Evolutionary conservation across 1,140 invertebrate species (phyloP).

Genomic region (Mactra quadrangularis): DNA sequence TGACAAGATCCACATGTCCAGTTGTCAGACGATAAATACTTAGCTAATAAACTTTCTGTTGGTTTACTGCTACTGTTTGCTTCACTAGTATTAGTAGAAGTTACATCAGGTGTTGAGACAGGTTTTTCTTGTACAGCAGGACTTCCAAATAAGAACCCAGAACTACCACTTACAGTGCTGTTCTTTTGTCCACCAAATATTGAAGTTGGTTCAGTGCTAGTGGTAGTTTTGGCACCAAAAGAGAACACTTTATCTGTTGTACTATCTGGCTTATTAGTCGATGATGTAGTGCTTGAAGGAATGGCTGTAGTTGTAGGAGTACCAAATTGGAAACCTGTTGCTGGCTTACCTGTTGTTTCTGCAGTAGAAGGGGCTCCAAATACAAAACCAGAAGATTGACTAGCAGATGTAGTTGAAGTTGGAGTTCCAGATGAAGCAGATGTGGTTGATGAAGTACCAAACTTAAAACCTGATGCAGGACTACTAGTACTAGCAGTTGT

Average conservation of each 20-base stretch:
- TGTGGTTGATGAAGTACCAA: constrained; percentile 4
- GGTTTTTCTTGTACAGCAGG: background rate
- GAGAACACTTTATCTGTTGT: constrained; percentile 11
- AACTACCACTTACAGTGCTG: background rate
- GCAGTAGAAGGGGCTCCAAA: constrained; percentile 27
- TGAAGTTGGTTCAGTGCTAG: background rate
- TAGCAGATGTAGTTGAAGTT: background rate
- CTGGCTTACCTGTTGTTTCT: background rate
- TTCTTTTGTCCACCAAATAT: constrained; percentile 1
- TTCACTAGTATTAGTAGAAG: background rate
- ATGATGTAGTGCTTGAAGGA: background rate
- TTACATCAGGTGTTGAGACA: background rate
- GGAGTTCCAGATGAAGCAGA: too few species aligned
- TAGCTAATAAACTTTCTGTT: constrained; percentile 37
- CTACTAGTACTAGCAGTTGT: constrained; percentile 14
- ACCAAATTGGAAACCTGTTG: constrained; percentile 5
- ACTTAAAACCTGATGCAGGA: constrained; percentile 33
- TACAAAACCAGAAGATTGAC: constrained; percentile 11
- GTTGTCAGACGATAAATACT: constrained; percentile 22
- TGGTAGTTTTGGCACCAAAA: background rate
- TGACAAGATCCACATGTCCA: constrained; percentile 41
- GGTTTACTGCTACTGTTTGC: background rate
- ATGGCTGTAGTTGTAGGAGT: constrained; percentile 40
- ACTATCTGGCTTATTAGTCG: constrained; percentile 23
- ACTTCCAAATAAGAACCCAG: constrained; percentile 37